A percentile compares a stretch with the other conserved stretches of the same genome.
Evolutionary conservation across 1,140 invertebrate genomes (phyloP).

Genomic region (Euura lappo): DNA sequence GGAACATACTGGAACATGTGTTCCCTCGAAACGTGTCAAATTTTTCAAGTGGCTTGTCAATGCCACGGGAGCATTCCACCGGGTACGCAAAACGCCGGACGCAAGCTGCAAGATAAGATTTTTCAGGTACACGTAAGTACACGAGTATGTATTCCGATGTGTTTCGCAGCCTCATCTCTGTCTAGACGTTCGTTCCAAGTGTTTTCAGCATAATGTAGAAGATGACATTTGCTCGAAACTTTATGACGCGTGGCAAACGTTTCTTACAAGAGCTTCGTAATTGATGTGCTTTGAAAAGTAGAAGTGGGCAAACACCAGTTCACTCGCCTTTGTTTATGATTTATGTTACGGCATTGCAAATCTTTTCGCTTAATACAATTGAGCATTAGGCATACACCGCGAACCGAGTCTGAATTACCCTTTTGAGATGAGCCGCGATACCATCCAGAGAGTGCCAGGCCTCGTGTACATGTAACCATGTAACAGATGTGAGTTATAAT

Average conservation of each 20-base stretch:
- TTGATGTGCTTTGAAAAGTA: background rate
- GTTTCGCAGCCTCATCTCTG: background rate
- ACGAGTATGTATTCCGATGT: background rate
- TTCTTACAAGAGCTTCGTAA: background rate
- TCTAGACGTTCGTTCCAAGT: background rate
- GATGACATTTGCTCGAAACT: background rate
- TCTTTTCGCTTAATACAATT: too few species aligned
- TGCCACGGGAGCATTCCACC: constrained; percentile 1
- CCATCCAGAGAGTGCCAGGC: background rate
- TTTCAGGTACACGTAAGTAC: background rate
- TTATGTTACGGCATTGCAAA: too few species aligned
- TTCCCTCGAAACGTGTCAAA: constrained; percentile 1
- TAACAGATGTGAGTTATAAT: background rate
- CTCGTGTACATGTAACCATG: background rate
- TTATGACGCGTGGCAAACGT: background rate
- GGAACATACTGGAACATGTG: background rate
- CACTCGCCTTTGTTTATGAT: too few species aligned
- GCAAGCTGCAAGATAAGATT: constrained; percentile 1
- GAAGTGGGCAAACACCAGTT: background rate
- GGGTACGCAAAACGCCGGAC: background rate
- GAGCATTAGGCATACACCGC: background rate
- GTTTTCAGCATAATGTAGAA: background rate
- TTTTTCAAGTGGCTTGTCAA: background rate
- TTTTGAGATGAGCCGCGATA: background rate
- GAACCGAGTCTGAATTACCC: background rate